phyloP scores from a whole-genome alignment of 2,113 vertebrate species.

The Ammodytes marinus region DNA sequence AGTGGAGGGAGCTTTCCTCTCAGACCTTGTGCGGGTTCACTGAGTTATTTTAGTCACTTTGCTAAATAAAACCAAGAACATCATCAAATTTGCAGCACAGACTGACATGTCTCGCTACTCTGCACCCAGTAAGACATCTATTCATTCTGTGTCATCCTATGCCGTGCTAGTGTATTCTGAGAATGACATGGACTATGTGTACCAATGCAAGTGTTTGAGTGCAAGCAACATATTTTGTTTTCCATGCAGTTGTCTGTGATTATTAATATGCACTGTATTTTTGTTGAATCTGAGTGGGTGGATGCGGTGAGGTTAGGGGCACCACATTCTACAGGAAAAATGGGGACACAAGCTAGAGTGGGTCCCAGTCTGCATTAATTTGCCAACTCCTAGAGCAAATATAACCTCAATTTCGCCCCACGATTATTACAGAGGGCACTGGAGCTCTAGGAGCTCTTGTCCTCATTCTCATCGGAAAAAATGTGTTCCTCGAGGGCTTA shows the following conservation, averaged over 20 bases:
- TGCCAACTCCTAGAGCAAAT: conserved; percentile 75
- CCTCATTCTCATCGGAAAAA: conserved; percentile 59
- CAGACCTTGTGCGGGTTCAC: conserved; percentile 9
- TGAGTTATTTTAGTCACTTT: not conserved
- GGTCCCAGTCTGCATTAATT: conserved; percentile 66
- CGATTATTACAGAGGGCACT: conserved; percentile 71
- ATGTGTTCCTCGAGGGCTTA: conserved; percentile 59
- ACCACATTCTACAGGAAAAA: conserved; percentile 45
- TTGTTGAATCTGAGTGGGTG: conserved; percentile 19
- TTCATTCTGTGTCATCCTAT: not conserved
- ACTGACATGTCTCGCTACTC: not conserved
- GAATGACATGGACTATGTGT: not conserved
- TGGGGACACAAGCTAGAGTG: conserved; percentile 54
- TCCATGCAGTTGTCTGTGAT: not conserved
- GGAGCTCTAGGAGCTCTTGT: conserved; percentile 62
- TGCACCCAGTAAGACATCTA: conserved; percentile 2
- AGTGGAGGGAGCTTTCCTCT: conserved; percentile 44
- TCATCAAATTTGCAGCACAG: not conserved
- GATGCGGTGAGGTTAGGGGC: conserved; percentile 15
- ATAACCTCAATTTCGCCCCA: conserved; percentile 64
- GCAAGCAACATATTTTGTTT: conserved; percentile 29
- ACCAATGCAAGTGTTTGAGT: conserved; percentile 12
- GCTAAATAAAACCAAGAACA: not conserved
- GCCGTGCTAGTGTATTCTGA: conserved; percentile 13
- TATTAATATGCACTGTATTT: not conserved